Evolutionary conservation across 2,113 vertebrate genomes (phyloP), one percentile per base, ranked within the genome.

Genomic region (Bubalus kerabau): DNA sequence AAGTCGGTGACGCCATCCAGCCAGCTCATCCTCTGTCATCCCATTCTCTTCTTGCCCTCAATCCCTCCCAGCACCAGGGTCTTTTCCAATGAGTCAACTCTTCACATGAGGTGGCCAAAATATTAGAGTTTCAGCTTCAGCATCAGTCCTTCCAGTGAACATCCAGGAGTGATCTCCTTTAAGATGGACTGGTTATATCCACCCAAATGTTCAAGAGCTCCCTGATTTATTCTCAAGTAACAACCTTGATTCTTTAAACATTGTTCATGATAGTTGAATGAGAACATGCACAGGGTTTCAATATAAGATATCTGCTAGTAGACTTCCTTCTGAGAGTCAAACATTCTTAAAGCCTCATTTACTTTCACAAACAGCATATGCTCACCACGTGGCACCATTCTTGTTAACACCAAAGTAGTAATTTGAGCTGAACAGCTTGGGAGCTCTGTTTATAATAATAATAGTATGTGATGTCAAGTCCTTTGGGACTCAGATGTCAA

Each of bases 391-490:
- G 97, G 48, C 52, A 67, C 0, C 0, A 92, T 87, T 96, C 54
- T 97, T 43, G 9, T 74, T 87, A 98, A 96, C 92, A 89, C 28
- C 9, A 24, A 40, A 97, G 93, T 40, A 97, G 97, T 91, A 94
- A 89, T 54, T 89, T 95, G 50, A 50, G 96, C 71, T 96, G 50
- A 95, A 96, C 92, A 92, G 85, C 59, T 96, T 82, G 48, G 62
- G 87, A 97, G 56, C 95, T 97, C 97, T 97, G 67, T 84, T 96
- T 48, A 21, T 80, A 93, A 98, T 98, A 98, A 97, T 82, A 97
- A 85, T 82, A 93, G n/a, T 94, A 97, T 1, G 54, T 24, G 94
- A 98, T 98, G 90, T 95, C 93, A 94, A 91, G 93, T 93, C 86
- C 96, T 98, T 84, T 30, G 96, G 76, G 3, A 3, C 10, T 90